Evolutionary conservation across 2,113 vertebrate species (phyloP).

Genomic region (Onychostruthus taczanowskii): DNA sequence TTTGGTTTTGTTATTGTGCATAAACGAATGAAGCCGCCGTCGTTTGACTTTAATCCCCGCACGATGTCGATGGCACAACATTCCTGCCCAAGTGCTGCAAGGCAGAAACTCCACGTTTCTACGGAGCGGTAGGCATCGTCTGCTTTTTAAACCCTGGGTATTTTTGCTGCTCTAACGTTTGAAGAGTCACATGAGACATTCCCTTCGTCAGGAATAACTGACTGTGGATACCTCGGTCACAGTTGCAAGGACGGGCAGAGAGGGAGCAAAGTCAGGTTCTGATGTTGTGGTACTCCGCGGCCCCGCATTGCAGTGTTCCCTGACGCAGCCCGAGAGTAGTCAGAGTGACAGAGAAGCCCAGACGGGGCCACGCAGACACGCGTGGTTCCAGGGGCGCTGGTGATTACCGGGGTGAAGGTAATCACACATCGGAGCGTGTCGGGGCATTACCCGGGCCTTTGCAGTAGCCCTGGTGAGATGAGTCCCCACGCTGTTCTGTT

Average conservation of each 20-base stretch:
- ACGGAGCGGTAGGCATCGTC: neutral
- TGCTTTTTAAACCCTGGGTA: neutral
- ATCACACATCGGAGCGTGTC: too few species aligned
- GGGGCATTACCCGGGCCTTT: neutral
- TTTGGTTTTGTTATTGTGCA: neutral
- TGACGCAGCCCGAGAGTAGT: neutral
- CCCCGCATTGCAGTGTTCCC: accelerated
- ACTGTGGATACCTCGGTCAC: neutral
- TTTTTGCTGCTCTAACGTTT: neutral
- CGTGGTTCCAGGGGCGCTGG: neutral
- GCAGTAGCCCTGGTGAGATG: neutral
- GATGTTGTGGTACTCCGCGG: too few species aligned
- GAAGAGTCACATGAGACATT: neutral
- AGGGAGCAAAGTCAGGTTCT: neutral
- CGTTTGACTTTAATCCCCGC: neutral
- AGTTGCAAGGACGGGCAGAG: neutral
- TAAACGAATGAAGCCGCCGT: neutral
- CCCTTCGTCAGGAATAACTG: neutral
- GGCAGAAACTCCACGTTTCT: neutral
- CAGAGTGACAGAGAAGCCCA: neutral
- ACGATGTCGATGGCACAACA: too few species aligned
- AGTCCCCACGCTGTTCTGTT: neutral
- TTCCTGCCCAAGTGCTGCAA: neutral
- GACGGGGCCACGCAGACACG: neutral
- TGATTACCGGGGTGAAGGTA: too few species aligned